Evolutionary conservation across 2,113 vertebrate genomes (phyloP), one percentile per base, ranked within the genome.

Genomic region (Ibidorhyncha struthersii): DNA sequence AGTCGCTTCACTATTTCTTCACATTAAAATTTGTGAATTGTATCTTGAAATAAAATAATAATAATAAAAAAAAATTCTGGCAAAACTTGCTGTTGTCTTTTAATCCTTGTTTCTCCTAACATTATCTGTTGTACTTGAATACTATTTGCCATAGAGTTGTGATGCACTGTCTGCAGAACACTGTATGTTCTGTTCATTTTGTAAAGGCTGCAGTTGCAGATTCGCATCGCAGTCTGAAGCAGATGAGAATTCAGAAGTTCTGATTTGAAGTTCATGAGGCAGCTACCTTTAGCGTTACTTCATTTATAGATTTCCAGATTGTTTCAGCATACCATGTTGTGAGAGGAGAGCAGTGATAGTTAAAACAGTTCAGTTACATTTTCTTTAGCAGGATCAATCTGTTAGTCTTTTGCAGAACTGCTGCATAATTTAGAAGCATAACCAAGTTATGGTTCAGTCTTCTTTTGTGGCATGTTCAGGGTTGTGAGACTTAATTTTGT

Each of bases 1-100:
- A 88, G 90, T 82, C 12, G 2, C n/a, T 93, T 27, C 43, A 5
- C 23, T 82, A 22, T 76, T 87, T 84, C 12, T 56, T 87, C 30
- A 79, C 58, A 1, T 93, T 53, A 56, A 87, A 73, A 26, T 70
- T 25, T 94, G 58, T 82, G 32, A 82, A 43, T 12, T 97, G 94
- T 93, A 95, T 50, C 53, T 97, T 62, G 66, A 72, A 93, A 85
- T 83, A 38, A 76, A 93, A 52, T 23, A 86, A 93, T 29, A 45
- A 91, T 63, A 96, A 96, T 95, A 93, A 96, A 83, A 86, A 86
- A 34, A 36, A 58, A n/a, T 62, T 62, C 81, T 96, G 90, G 34
- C 45, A 1, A 89, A 96, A 94, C 86, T 49, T 93, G 61, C 86
- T 95, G 36, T 93, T 91, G 95, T 96, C 83, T 95, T 96, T 82